Evolutionary conservation across 1,140 invertebrate genomes (phyloP).

Genomic region (Hypsibius dujardini): DNA sequence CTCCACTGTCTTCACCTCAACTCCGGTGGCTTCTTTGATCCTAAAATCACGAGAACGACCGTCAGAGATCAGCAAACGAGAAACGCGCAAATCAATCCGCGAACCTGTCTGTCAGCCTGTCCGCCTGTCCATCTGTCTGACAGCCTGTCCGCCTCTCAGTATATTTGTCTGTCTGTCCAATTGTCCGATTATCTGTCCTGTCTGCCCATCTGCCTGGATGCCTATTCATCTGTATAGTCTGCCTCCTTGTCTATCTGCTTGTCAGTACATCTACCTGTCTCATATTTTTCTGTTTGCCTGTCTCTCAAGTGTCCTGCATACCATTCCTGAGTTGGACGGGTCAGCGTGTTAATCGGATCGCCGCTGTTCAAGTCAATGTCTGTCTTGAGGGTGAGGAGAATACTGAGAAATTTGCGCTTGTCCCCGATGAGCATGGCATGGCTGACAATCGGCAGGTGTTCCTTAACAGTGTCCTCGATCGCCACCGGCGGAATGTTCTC

Average conservation of each 20-base stretch:
- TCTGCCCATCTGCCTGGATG: background rate
- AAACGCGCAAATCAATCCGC: too few species aligned
- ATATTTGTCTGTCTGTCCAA: too few species aligned
- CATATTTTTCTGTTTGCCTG: background rate
- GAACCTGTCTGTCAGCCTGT: too few species aligned
- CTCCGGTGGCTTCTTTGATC: too few species aligned
- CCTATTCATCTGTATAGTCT: too few species aligned
- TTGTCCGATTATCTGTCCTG: too few species aligned
- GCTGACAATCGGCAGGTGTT: conserved; percentile 28
- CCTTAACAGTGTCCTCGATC: conserved; percentile 32
- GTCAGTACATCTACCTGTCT: background rate
- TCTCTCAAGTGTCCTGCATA: conserved; percentile 2
- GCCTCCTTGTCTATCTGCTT: too few species aligned
- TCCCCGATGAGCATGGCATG: conserved; percentile 35
- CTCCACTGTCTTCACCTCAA: too few species aligned
- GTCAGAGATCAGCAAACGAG: too few species aligned
- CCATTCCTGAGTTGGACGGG: background rate
- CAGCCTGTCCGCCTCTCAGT: too few species aligned
- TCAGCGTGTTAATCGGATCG: background rate
- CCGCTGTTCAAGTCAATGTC: conserved; percentile 16
- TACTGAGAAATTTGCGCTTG: conserved; percentile 32
- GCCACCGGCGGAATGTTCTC: conserved; percentile 34
- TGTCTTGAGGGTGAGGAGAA: conserved; percentile 32
- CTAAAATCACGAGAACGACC: too few species aligned
- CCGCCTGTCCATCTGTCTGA: too few species aligned